Conservation (phyloP, 2,888 invertebrate species). For the Anoncus sp. region DNA sequence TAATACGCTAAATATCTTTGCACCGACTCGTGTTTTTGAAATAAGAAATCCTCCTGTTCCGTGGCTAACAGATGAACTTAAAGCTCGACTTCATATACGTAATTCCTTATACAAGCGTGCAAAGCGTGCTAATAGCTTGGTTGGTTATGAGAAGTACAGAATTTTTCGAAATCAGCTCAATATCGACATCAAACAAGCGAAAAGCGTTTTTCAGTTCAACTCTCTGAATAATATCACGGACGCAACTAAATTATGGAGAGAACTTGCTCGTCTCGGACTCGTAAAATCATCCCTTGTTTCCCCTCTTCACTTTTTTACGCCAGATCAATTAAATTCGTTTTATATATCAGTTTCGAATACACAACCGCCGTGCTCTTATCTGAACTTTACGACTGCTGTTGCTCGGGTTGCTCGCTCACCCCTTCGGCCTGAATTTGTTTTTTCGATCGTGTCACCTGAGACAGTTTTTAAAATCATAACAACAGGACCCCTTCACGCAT, state of each 20-base stretch:
- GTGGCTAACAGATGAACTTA: neutral
- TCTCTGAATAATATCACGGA: neutral
- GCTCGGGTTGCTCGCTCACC: neutral
- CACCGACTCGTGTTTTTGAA: too few relatives aligned
- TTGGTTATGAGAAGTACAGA: neutral
- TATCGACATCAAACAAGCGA: neutral
- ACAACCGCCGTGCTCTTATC: neutral
- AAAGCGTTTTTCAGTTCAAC: neutral
- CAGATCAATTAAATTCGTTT: slow-evolving; percentile 1
- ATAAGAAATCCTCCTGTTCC: neutral
- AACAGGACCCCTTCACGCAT: neutral
- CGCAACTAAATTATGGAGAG: neutral
- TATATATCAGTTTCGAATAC: neutral
- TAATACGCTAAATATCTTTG: too few relatives aligned
- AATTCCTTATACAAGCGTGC: neutral
- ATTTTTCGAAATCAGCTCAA: neutral
- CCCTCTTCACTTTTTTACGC: neutral
- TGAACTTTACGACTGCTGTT: neutral
- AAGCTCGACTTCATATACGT: neutral
- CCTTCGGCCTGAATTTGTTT: neutral
- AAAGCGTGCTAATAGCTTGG: neutral
- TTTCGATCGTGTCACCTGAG: neutral
- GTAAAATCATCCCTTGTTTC: neutral
- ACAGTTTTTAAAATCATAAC: neutral
- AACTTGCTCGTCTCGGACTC: neutral